Evolutionary conservation across 1,140 invertebrate genomes (phyloP).

Genomic region (Euwallacea fornicatus): DNA sequence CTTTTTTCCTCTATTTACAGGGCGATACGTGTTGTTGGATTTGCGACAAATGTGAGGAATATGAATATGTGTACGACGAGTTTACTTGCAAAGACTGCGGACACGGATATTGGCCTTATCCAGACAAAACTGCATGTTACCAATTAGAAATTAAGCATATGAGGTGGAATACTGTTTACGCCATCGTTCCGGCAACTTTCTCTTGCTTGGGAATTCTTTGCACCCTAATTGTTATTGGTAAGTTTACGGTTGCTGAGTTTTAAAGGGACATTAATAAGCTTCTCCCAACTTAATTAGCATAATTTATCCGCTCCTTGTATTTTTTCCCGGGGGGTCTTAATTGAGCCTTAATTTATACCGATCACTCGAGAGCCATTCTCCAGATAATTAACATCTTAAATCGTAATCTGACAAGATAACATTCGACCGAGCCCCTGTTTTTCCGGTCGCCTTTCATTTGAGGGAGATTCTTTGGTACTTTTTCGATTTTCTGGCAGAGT

Average conservation of each 20-base stretch:
- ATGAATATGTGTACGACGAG: conserved; percentile 69
- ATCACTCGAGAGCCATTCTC: no score
- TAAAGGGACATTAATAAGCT: no score
- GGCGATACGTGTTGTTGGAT: conserved; percentile 76
- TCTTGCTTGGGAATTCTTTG: conserved; percentile 67
- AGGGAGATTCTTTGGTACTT: no score
- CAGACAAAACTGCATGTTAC: conserved; percentile 63
- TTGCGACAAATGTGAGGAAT: conserved; percentile 70
- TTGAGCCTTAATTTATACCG: no score
- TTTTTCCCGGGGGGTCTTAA: no score
- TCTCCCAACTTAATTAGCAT: no score
- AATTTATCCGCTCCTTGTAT: no score
- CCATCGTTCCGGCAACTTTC: conserved; percentile 67
- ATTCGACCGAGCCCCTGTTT: no score
- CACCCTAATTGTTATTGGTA: conserved; percentile 63
- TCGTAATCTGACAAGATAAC: no score
- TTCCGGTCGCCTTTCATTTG: no score
- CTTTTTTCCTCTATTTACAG: conserved; percentile 39
- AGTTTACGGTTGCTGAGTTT: background rate
- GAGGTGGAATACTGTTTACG: conserved; percentile 66
- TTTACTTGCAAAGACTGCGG: conserved; percentile 66
- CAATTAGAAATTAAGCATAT: conserved; percentile 53
- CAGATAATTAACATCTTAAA: no score
- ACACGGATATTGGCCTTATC: conserved; percentile 65
- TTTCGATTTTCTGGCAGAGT: background rate